These are phyloP conservation scores for Zapus hudsonius DNA, from an alignment of 2,113 vertebrate genomes.

Conservation along the genomic window DNA sequence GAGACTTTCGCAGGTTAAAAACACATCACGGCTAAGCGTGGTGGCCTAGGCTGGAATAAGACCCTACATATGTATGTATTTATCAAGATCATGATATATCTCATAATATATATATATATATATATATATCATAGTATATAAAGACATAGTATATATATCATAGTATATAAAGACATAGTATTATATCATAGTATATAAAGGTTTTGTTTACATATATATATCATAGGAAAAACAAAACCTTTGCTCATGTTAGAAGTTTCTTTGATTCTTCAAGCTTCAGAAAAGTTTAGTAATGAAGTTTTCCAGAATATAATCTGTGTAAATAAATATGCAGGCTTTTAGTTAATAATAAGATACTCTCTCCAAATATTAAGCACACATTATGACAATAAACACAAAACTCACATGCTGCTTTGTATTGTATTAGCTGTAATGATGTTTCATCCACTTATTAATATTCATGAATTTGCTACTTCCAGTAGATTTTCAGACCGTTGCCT, in stretches of 20 bases:
- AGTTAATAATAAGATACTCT: conserved; percentile 50
- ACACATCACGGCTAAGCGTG: background rate
- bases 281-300: conserved; percentile 15
- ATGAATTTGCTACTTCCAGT: conserved; percentile 65
- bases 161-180: too few relatives aligned
- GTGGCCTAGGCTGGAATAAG: too few relatives aligned
- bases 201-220: too few relatives aligned
- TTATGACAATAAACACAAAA: conserved; percentile 70
- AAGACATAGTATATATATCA: too few relatives aligned
- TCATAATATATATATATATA: too few relatives aligned
- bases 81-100: too few relatives aligned
- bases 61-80: too few relatives aligned
- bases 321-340: conserved; percentile 42
- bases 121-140: too few relatives aligned
- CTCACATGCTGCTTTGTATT: conserved; percentile 68
- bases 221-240: background rate
- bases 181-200: too few relatives aligned
- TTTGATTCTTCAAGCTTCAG: conserved; percentile 27
- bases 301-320: conserved; percentile 1
- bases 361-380: conserved; percentile 43
- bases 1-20: background rate
- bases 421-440: conserved; percentile 72
- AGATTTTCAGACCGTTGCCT: conserved; percentile 69
- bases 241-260: background rate
- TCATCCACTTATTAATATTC: conserved; percentile 83